Conservation (phyloP, 2,888 invertebrate species). For the Meandrusa payeni region DNA sequence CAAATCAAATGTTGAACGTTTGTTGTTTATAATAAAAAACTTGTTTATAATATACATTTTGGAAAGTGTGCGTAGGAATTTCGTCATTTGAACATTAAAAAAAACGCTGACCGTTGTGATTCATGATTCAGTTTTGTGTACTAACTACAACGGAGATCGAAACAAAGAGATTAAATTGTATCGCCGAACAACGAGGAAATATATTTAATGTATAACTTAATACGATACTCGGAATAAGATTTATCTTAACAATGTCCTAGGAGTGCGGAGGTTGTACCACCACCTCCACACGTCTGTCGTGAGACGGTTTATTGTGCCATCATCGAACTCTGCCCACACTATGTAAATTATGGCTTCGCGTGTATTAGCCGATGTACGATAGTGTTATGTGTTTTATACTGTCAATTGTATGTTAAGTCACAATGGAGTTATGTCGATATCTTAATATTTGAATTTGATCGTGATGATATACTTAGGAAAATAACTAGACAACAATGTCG, state of each 20-base stretch:
- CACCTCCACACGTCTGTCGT: slow-evolving; percentile 34
- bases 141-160: slow-evolving; percentile 1
- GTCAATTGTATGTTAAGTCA: slow-evolving; percentile 20
- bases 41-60: no score
- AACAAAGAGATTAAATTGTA: slow-evolving; percentile 15
- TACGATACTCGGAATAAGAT: slow-evolving; percentile 23
- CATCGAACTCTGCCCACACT: slow-evolving; percentile 28
- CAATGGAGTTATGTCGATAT: no score
- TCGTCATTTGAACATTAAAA: no score
- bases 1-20: no score
- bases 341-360: slow-evolving; percentile 20
- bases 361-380: slow-evolving; percentile 11
- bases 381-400: slow-evolving; percentile 4
- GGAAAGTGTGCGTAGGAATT: no score
- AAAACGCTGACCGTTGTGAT: no score
- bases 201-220: slow-evolving; percentile 21
- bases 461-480: no score
- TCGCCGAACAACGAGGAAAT: slow-evolving; percentile 18
- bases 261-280: slow-evolving; percentile 21
- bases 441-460: no score
- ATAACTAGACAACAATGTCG: no score
- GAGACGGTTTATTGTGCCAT: slow-evolving; percentile 33
- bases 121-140: no score
- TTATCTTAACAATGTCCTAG: slow-evolving; percentile 23
- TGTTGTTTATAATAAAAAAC: no score